These are phyloP conservation scores for Rhynchotus rufescens DNA, from an alignment of 2,797 vertebrate genomes.

Conservation along the genomic window DNA sequence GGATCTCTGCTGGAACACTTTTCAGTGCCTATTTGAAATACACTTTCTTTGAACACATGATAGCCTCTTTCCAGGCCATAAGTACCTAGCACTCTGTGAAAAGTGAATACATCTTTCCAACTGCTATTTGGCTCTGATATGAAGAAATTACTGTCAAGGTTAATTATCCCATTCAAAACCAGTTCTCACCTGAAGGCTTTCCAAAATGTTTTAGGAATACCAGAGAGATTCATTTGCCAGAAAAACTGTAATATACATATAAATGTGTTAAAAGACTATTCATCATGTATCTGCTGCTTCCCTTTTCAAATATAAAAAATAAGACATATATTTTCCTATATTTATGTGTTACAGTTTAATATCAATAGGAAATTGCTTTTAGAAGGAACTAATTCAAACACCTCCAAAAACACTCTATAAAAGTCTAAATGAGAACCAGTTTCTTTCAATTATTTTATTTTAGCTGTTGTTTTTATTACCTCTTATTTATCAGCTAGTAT, in stretches of 20 bases:
- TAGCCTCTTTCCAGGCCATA: constrained; percentile 51
- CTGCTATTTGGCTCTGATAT: constrained; percentile 48
- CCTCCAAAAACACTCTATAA: not conserved
- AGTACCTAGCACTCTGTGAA: constrained; percentile 62
- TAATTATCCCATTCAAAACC: constrained; percentile 73
- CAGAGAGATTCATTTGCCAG: constrained; percentile 49
- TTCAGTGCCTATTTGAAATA: constrained; percentile 44
- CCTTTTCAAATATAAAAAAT: not conserved
- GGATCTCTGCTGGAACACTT: constrained; percentile 30
- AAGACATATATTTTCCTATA: not conserved
- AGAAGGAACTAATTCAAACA: not conserved
- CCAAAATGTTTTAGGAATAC: constrained; percentile 66
- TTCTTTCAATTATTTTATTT: not conserved
- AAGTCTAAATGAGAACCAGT: not conserved
- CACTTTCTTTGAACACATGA: constrained; percentile 38
- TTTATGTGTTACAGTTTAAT: not conserved
- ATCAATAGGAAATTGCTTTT: not conserved
- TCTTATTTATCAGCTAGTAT: not conserved
- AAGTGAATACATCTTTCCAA: constrained; percentile 68
- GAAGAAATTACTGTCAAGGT: constrained; percentile 71
- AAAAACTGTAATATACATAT: constrained; percentile 28
- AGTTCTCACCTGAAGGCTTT: constrained; percentile 70
- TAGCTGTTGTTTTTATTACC: not conserved
- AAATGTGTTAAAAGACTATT: not conserved
- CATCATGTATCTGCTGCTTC: not conserved